Percentiles rank a stretch among this genome's conserved stretches.
Conservation (phyloP, 2,888 invertebrate genomes). For the Homarus gammarus region DNA sequence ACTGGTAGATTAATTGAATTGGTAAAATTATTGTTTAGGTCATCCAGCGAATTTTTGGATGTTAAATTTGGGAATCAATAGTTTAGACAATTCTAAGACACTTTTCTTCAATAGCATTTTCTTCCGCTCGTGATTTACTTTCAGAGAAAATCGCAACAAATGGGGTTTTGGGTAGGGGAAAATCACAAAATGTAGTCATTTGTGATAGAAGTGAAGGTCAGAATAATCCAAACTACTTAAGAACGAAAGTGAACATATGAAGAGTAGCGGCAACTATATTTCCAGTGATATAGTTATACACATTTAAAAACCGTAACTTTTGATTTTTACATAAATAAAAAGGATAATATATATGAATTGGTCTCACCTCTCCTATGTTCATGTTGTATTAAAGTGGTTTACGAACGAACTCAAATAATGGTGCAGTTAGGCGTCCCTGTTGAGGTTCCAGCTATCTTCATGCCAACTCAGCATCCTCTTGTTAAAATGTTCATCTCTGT, state of each 20-base stretch:
- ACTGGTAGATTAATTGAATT: too few species aligned
- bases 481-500: neutral
- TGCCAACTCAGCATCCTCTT: neutral
- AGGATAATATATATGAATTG: neutral
- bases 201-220: neutral
- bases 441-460: neutral
- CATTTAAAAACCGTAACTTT: neutral
- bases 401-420: neutral
- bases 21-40: too few species aligned
- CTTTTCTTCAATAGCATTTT: too few species aligned
- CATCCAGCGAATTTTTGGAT: too few species aligned
- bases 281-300: neutral
- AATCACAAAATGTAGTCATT: neutral
- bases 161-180: too few species aligned
- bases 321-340: neutral
- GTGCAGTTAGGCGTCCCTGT: neutral
- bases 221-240: neutral
- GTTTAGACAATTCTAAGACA: too few species aligned
- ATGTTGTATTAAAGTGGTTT: neutral
- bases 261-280: neutral
- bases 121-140: too few species aligned
- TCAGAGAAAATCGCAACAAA: too few species aligned
- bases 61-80: too few species aligned
- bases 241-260: neutral
- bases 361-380: constrained; percentile 11